Evolutionary conservation across 2,888 invertebrate species (phyloP).

Genomic region (Microchrysa polita): DNA sequence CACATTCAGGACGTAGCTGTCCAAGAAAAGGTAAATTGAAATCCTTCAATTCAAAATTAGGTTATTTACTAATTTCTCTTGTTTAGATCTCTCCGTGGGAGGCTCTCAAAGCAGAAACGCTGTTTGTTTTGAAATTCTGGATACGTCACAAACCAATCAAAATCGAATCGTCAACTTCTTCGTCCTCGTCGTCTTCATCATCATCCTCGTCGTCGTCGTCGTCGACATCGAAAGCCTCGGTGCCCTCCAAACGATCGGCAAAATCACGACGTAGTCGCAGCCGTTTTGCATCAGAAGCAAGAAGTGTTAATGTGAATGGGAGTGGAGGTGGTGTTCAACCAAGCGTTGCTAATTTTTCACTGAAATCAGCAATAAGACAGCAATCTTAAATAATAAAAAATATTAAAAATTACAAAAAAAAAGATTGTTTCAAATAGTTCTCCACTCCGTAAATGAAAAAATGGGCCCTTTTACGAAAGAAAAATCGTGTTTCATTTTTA

Average conservation of each 20-base stretch:
- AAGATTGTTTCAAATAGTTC: too few species aligned
- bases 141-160: constrained; percentile 76
- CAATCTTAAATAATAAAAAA: background rate
- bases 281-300: constrained; percentile 20
- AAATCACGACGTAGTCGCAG: constrained; percentile 32
- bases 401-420: too few species aligned
- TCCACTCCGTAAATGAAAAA: too few species aligned
- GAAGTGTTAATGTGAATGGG: constrained; percentile 20
- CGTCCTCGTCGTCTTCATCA: constrained; percentile 7
- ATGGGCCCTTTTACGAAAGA: too few species aligned
- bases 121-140: constrained; percentile 78
- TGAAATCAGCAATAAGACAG: constrained; percentile 21
- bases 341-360: constrained; percentile 27
- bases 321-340: constrained; percentile 5
- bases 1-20: constrained; percentile 78
- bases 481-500: too few species aligned
- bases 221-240: background rate
- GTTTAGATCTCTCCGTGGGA: constrained; percentile 75
- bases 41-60: too few species aligned
- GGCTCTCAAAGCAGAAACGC: constrained; percentile 75
- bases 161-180: constrained; percentile 7
- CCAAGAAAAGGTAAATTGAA: constrained; percentile 74
- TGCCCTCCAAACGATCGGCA: constrained; percentile 9
- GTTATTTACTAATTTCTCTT: background rate
- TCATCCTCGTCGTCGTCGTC: constrained; percentile 21